Evolutionary conservation across 1,140 invertebrate species (phyloP).

Genomic region (Aleiodes sp.): DNA sequence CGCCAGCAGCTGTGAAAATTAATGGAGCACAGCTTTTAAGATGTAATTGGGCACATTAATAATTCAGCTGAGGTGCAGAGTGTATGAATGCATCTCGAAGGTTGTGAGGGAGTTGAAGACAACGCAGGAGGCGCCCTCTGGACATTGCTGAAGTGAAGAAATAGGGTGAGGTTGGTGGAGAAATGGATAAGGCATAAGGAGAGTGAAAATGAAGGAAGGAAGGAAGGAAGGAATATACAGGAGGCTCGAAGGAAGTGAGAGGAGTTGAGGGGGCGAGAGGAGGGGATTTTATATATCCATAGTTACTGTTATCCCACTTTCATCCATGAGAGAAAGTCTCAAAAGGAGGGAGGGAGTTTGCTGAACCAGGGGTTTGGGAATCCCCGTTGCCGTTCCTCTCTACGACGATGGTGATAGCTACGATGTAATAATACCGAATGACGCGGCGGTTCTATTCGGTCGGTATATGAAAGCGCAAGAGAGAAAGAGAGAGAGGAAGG

Average conservation of each 20-base stretch:
- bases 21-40: conserved; percentile 74
- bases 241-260: conserved; percentile 10
- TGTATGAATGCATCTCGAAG: conserved; percentile 23
- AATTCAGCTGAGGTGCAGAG: conserved; percentile 57
- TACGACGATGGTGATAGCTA: conserved; percentile 50
- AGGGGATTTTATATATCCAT: background rate
- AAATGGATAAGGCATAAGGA: background rate
- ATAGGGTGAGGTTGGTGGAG: background rate
- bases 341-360: background rate
- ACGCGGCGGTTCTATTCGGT: conserved; percentile 52
- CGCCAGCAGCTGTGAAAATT: conserved; percentile 75
- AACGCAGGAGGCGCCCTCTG: background rate
- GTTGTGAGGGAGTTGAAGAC: background rate
- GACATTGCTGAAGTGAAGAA: background rate
- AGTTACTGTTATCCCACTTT: background rate
- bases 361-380: conserved; percentile 32
- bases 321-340: background rate
- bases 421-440: conserved; percentile 59
- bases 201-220: background rate
- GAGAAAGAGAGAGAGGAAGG: conserved; percentile 1
- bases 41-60: conserved; percentile 75
- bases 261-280: background rate
- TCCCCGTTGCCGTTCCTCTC: conserved; percentile 37
- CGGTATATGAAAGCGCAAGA: conserved; percentile 38
- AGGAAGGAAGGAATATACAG: conserved; percentile 12